Base-by-base conservation (phyloP, 2,113 vertebrate genomes). In the Panurus biarmicus region DNA sequence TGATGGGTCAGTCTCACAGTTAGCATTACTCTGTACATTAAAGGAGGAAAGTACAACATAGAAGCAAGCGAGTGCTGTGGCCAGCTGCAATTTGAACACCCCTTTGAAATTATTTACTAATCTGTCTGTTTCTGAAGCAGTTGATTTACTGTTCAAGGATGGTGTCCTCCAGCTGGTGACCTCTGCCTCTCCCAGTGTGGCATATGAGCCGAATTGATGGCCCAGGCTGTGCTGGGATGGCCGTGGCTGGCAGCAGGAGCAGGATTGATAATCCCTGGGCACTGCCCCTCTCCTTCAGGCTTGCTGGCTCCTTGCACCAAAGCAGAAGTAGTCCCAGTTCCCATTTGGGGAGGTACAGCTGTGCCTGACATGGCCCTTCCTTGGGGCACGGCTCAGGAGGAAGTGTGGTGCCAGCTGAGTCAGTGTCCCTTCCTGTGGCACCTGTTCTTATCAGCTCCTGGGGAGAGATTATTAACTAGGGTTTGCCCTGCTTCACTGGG, bases 381-480 rank as follows among this genome's bases (percentile, higher is more conserved):
- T 40, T 75, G 9, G 24, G 69, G 35, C 9, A 1, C 8, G 21
- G 87, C 66, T 70, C 28, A 28, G 70, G 77, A 75, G 87, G 94
- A 89, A 79, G 77, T 3, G 1, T 6, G 69, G 16, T 75, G 69
- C 48, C 40, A 31, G 60, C 72, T 93, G 85, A 95, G 75, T 95
- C 93, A 92, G 51, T 29, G 69, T 13, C 6, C 7, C 87, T 94
- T 96, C 95, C 95, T 78, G 94, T 48, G 75, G 93, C 87, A 93
- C 93, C 92, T 85, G 89, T 86, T 94, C 78, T 86, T 85, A 78
- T 86, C 51, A 36, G 6, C 48, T 67, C 20, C 64, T 48, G 16
- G 14, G 7, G 65, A 45, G 87, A 24, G 57, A 69, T 94, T 42
- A 84, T 86, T 95, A 91, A 87, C 78, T 33, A 53, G 78, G 73